Base-by-base conservation (phyloP, 2,113 vertebrate species). In the Synchiropus splendidus region DNA sequence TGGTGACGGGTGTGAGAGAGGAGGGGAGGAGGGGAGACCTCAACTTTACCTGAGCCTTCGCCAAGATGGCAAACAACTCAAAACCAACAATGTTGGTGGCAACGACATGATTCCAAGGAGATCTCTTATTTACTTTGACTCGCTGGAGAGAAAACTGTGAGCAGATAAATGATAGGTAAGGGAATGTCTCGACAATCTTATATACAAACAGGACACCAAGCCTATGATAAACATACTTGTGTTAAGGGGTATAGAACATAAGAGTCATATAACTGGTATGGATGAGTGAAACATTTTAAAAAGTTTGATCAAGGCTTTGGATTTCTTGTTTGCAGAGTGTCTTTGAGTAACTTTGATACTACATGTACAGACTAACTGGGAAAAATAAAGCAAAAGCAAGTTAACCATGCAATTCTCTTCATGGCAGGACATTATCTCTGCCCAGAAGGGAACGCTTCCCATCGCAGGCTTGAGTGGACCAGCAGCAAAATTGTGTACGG, bases 81-180 rank as follows among this genome's bases (percentile, higher is more conserved):
- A 61, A 67, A 62, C 66, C 42, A 61, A 72, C 78, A 73, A 81
- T 80, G 77, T 73, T 80, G 72, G 75, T 73, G 75, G 78, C 56
- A 63, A 67, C 54, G 51, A 58, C 59, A 57, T 45, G 57, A 45
- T 63, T 64, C 48, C 1, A 12, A 64, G 62, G 63, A 74, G 61
- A 61, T 60, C 54, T 53, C 31, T 49, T 58, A 70, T 74, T 54
- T 32, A 42, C 46, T 70, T 74, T 39, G 44, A 39, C 45, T 58
- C 64, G 50, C 38, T 31, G 48, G 38, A 48, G 54, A 31, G 58
- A 64, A 51, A 57, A 54, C 42, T 49, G 40, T 35, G 45, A 48
- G 45, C 36, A 60, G 58, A 54, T 48, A 62, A 67, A 58, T 61
- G 51, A 58, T 15, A 51, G 44, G 57, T 46, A 57, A 55, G 12